These are phyloP conservation scores for Helarctos malayanus DNA, from an alignment of 2,797 vertebrate genomes.

Conservation along the genomic window DNA sequence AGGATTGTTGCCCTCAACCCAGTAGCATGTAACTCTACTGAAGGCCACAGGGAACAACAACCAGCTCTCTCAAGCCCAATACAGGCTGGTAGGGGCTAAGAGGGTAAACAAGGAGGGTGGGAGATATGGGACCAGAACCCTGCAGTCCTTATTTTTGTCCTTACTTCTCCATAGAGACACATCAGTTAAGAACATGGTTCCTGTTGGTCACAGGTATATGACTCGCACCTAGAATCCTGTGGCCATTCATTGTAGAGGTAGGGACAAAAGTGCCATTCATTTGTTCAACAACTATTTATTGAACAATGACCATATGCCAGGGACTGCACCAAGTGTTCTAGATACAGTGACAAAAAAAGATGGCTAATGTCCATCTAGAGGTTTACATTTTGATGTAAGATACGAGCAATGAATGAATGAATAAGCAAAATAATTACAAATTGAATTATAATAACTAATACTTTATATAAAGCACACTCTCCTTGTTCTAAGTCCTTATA, in stretches of 20 bases:
- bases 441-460: background rate
- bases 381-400: background rate
- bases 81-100: background rate
- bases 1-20: background rate
- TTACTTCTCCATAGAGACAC: background rate
- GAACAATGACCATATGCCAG: background rate
- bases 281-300: background rate
- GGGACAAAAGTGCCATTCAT: background rate
- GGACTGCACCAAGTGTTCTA: background rate
- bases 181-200: background rate
- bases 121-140: background rate
- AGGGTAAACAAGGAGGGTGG: fast-evolving
- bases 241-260: background rate
- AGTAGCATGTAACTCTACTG: background rate
- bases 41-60: conserved; percentile 4
- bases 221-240: background rate
- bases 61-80: background rate
- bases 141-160: background rate
- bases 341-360: background rate
- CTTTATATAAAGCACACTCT: background rate
- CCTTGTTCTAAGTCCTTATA: background rate
- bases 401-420: background rate
- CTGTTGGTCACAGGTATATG: background rate
- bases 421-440: background rate
- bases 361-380: background rate